Evolutionary conservation across 2,113 vertebrate species (phyloP).

Genomic region (Desmodus rotundus): DNA sequence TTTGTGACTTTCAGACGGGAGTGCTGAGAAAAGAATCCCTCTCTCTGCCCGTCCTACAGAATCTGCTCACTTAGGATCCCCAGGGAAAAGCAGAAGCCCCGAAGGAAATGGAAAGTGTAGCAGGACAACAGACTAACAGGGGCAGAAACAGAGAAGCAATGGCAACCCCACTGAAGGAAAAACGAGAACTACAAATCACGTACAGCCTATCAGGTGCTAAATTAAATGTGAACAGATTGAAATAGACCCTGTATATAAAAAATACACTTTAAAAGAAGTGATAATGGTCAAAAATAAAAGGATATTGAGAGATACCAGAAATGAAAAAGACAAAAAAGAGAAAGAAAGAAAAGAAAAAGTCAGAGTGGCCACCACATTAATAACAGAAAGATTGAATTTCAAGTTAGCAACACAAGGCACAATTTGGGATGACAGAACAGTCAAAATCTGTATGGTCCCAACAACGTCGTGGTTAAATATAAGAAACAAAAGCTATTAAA

Average conservation of each 20-base stretch:
- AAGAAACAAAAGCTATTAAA: not conserved
- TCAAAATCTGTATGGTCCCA: not conserved
- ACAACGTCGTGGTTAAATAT: not conserved
- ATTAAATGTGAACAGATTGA: not conserved
- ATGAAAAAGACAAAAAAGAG: not conserved
- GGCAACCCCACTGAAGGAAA: not conserved
- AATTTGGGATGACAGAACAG: not conserved
- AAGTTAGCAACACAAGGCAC: not conserved
- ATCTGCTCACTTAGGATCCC: not conserved
- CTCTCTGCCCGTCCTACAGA: rapidly evolving
- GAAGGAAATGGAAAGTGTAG: not conserved
- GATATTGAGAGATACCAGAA: not conserved
- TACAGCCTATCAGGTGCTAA: not conserved
- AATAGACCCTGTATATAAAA: not conserved
- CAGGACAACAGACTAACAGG: not conserved
- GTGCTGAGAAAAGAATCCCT: not conserved
- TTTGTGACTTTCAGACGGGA: not conserved
- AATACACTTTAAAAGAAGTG: not conserved
- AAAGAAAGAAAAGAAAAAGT: not conserved
- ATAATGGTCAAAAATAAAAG: not conserved
- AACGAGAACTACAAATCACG: not conserved
- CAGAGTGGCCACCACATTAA: not conserved
- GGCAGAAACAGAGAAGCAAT: not conserved
- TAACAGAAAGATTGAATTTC: not conserved
- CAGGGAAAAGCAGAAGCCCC: not conserved